Evolutionary conservation across 2,797 vertebrate species (phyloP).

Genomic region (Typhlichthys subterraneus): DNA sequence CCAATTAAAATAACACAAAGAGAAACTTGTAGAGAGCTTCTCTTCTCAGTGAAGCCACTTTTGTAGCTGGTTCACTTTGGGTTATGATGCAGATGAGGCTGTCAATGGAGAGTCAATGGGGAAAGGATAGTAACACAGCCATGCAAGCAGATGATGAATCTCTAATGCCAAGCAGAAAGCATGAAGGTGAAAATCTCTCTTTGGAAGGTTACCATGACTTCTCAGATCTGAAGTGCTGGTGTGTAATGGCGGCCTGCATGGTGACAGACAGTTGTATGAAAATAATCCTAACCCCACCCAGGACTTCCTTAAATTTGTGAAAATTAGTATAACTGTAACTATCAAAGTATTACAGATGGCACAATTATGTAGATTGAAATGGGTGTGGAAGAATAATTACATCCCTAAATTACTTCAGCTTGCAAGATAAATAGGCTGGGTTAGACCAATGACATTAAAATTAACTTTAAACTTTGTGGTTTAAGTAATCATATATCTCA

Average conservation of each 20-base stretch:
- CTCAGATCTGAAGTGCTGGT: constrained; percentile 17
- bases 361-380: constrained; percentile 43
- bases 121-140: constrained; percentile 25
- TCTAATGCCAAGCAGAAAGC: constrained; percentile 42
- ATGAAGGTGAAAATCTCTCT: constrained; percentile 28
- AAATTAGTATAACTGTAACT: constrained; percentile 19
- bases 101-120: constrained; percentile 40
- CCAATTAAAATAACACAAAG: background rate
- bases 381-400: constrained; percentile 36
- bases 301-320: constrained; percentile 36
- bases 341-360: constrained; percentile 30
- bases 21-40: constrained; percentile 10
- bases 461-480: too few relatives aligned
- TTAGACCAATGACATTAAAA: too few relatives aligned
- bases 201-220: constrained; percentile 4
- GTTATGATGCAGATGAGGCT: constrained; percentile 55
- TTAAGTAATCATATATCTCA: too few relatives aligned
- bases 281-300: constrained; percentile 22
- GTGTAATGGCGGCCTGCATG: constrained; percentile 2
- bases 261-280: constrained; percentile 15
- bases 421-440: constrained; percentile 22
- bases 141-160: constrained; percentile 17
- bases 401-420: constrained; percentile 45
- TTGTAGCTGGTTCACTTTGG: constrained; percentile 5
- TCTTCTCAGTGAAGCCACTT: constrained; percentile 49